Evolutionary conservation across 2,888 invertebrate genomes (phyloP), one percentile per base, ranked within the genome.

Genomic region (Erannis defoliaria): DNA sequence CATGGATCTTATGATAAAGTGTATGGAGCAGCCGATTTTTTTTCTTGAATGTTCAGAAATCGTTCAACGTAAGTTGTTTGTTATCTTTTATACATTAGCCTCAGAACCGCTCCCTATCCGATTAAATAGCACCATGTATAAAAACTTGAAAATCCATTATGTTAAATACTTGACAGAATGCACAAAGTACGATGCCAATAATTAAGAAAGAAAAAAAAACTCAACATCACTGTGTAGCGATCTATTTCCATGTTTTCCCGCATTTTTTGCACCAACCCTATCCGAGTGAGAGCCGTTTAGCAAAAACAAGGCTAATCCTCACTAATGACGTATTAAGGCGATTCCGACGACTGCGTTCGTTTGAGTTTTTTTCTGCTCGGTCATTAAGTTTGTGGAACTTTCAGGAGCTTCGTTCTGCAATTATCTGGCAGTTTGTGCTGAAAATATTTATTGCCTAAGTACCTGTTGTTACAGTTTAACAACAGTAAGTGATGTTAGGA

Each of bases 241-340:
- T 16, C n/a, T 3, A 38, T 40, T 43, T 43, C 43, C 10, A 9
- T 4, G 1, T 46, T 18, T n/a, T 18, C 6, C 3, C 23, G 29
- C 9, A 19, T 31, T 55, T 48, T 29, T 55, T 51, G 33, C 16
- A 31, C 0, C 79, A 85, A 14, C 84, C 85, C 81, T 84, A 59
- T 14, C 5, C 33, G 66, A 65, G 55, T 69, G 69, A 67, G 75
- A 78, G 76, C 61, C 75, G 69, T 76, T 76, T 70, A 75, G 72
- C 73, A 78, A 78, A 80, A 77, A 76, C 77, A 77, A 68, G 64
- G 61, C 72, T 75, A 77, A 81, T 83, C 77, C 77, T 63, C 73
- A 62, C 80, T 85, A 86, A 86, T 81, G 86, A 82, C 80, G 75
- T 80, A 84, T 84, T 80, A 83, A 78, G 72, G 70, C 64, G 60